These are phyloP conservation scores for Carabus problematicus DNA, from an alignment of 2,888 invertebrate genomes.

Conservation along the genomic window DNA sequence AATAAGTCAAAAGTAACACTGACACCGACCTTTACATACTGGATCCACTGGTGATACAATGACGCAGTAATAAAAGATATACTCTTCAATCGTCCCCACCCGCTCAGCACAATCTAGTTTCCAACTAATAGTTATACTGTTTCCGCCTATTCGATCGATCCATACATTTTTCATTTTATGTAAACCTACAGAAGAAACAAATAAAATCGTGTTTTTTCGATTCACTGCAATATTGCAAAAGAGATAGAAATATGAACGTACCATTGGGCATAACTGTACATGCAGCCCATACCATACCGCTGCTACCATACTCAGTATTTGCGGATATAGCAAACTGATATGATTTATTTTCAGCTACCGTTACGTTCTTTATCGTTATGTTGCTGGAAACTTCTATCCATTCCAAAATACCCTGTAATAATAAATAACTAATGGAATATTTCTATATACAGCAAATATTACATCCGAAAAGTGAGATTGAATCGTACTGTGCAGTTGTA, in stretches of 20 bases:
- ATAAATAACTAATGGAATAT: constrained; percentile 16
- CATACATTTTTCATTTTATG: constrained; percentile 67
- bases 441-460: constrained; percentile 21
- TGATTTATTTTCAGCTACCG: constrained; percentile 66
- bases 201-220: neutral
- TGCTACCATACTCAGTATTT: constrained; percentile 72
- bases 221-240: neutral
- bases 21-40: constrained; percentile 48
- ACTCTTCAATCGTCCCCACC: constrained; percentile 75
- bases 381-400: constrained; percentile 65
- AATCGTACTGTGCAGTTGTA: constrained; percentile 11
- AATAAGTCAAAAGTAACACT: neutral
- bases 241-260: constrained; percentile 50
- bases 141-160: constrained; percentile 61
- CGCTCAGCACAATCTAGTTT: constrained; percentile 77
- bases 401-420: constrained; percentile 65
- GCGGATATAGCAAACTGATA: constrained; percentile 85
- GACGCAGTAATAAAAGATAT: constrained; percentile 78
- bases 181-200: constrained; percentile 47
- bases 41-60: constrained; percentile 54
- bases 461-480: neutral
- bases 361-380: constrained; percentile 64
- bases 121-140: constrained; percentile 74
- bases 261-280: constrained; percentile 68
- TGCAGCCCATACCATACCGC: constrained; percentile 86